Evolutionary conservation across 2,888 invertebrate genomes (phyloP), one percentile per base, ranked within the genome.

Genomic region (Pseudococcus longispinus): DNA sequence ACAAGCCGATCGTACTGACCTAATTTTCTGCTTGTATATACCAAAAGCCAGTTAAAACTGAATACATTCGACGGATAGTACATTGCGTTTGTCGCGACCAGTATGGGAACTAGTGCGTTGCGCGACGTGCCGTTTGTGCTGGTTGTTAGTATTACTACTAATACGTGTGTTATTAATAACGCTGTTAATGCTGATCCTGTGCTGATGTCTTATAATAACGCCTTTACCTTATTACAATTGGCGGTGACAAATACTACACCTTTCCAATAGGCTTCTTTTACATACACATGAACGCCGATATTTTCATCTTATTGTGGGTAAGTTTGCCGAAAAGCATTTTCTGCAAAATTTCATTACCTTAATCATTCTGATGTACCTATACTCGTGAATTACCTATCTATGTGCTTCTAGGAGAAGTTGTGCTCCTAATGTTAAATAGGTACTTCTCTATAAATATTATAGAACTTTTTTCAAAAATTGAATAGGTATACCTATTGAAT

Each of bases 101-200:
- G 86, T 86, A 80, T 77, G 86, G 77, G 77, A 86, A 86, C 46
- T 86, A 80, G 86, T 86, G 86, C 86, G 86, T 86, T 80, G 86
- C 80, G 86, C 80, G 77, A 86, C 80, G 86, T 77, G 86, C 86
- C 55, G 46, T 80, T 77, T 74, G 86, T 80, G 32, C 51, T 29
- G 44, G 51, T 86, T 86, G 32, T 44, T 77, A n/a, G 46, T 80
- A 46, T 26, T 77, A 77, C 55, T 80, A 32, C 29, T 11, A 51
- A 80, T 77, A 32, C 77, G 23, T 29, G 80, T 80, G 74, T 74
- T 51, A 70, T 85, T 20, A 65, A 60, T 44, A 65, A 32, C 37
- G 70, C 70, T 32, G 85, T 32, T 37, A 70, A 70, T 32, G 65
- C 70, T 65, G 70, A 65, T 42, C 37, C 85, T 51, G 84, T 51